Evolutionary conservation across 1,140 invertebrate genomes (phyloP).

Genomic region (Leptopilina boulardi): DNA sequence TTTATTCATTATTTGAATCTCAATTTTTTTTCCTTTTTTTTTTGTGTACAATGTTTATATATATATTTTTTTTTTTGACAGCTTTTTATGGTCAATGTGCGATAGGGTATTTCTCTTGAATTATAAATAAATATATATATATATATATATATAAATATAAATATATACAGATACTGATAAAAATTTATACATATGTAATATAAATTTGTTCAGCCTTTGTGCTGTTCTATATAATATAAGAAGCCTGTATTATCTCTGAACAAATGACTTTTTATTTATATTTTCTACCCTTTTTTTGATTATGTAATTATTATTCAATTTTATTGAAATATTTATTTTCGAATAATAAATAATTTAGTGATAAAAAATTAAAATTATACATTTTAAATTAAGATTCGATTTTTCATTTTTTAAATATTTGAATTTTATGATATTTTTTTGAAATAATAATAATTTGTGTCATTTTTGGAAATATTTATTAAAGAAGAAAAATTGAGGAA

Average conservation of each 20-base stretch:
- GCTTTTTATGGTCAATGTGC: constrained; percentile 62
- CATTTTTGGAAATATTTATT: neutral
- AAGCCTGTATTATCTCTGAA: constrained; percentile 65
- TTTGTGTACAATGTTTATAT: constrained; percentile 42
- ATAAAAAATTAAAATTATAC: no score
- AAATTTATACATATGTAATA: constrained; percentile 75
- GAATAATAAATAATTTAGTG: no score
- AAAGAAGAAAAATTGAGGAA: neutral
- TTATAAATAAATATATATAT: no score
- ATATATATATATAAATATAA: no score
- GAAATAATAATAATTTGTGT: neutral
- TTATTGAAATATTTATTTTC: neutral
- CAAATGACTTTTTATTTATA: neutral
- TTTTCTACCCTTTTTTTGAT: neutral
- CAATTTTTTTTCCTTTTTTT: constrained; percentile 43
- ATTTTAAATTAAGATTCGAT: no score
- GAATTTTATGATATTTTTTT: no score
- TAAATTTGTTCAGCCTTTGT: constrained; percentile 64
- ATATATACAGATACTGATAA: constrained; percentile 66
- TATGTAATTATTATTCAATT: neutral
- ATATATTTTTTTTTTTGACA: constrained; percentile 40
- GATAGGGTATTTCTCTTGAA: constrained; percentile 63
- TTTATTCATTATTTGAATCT: constrained; percentile 39
- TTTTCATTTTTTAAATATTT: no score
- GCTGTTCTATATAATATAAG: constrained; percentile 67